Conservation (phyloP, 2,888 invertebrate genomes). For the Sesia apiformis region DNA sequence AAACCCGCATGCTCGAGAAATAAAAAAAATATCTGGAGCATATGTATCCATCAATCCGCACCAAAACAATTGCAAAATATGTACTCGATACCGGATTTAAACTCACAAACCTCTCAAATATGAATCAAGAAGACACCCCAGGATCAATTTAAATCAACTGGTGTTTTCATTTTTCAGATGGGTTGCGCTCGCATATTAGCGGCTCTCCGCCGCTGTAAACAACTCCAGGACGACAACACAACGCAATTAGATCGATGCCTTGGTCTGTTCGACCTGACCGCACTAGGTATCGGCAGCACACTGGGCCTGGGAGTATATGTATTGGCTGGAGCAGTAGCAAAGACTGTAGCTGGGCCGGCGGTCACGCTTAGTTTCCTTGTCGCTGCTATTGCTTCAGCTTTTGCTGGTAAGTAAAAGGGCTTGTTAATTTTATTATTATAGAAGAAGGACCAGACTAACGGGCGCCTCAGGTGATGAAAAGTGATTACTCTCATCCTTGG, state of each 20-base stretch:
- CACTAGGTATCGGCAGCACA: conserved; percentile 90
- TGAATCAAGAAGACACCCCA: no score
- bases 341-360: conserved; percentile 90
- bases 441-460: no score
- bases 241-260: conserved; percentile 79
- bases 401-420: conserved; percentile 80
- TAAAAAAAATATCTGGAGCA: no score
- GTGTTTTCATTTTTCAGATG: conserved; percentile 36
- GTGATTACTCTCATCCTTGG: no score
- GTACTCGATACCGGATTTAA: no score
- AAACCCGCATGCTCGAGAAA: no score
- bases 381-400: conserved; percentile 93
- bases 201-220: conserved; percentile 65
- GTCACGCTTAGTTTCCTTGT: conserved; percentile 92
- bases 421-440: no score
- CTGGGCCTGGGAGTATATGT: conserved; percentile 97
- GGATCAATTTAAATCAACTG: no score
- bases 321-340: conserved; percentile 91
- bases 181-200: conserved; percentile 36
- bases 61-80: no score
- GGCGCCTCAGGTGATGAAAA: no score
- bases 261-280: conserved; percentile 87
- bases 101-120: no score
- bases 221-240: conserved; percentile 42
- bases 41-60: no score